phyloP scores from a whole-genome alignment of 2,797 vertebrate species.

The Chanos chanos region DNA sequence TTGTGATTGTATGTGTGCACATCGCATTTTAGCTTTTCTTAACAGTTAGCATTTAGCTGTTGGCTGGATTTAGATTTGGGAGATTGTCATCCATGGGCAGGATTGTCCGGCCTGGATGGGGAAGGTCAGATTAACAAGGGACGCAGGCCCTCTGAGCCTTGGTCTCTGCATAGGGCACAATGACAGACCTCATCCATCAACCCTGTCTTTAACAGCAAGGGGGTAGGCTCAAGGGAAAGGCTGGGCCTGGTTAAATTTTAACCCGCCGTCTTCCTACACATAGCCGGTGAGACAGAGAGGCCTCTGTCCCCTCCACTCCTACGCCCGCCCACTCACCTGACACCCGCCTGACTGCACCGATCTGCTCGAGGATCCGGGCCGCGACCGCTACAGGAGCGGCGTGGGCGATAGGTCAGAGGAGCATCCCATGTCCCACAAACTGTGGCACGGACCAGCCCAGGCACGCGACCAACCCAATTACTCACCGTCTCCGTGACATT shows the following conservation, averaged over 20 bases:
- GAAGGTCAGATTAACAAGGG: conserved; percentile 74
- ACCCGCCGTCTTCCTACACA: conserved; percentile 80
- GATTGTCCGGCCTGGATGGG: conserved; percentile 65
- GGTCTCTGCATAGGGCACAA: conserved; percentile 61
- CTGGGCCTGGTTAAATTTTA: conserved; percentile 98
- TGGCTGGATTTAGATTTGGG: too few species aligned
- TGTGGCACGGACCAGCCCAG: conserved; percentile 41
- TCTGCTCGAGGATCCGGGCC: conserved; percentile 45
- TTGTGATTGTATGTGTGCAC: background rate
- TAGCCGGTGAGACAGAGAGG: conserved; percentile 69
- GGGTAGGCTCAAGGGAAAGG: conserved; percentile 75
- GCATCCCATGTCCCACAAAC: conserved; percentile 5
- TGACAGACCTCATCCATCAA: conserved; percentile 75
- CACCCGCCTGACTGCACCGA: conserved; percentile 48
- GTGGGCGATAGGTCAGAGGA: conserved; percentile 32
- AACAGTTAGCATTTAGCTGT: too few species aligned
- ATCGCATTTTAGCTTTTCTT: conserved; percentile 4
- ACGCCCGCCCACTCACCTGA: conserved; percentile 62
- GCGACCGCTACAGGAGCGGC: background rate
- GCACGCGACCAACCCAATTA: conserved; percentile 35
- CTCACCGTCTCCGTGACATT: too few species aligned
- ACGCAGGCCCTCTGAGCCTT: conserved; percentile 56
- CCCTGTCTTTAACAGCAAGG: conserved; percentile 65
- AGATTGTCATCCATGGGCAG: conserved; percentile 64
- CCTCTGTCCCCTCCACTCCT: conserved; percentile 58